phyloP scores from a whole-genome alignment of 2,797 vertebrate genomes.

The Peromyscus melanophrys region DNA sequence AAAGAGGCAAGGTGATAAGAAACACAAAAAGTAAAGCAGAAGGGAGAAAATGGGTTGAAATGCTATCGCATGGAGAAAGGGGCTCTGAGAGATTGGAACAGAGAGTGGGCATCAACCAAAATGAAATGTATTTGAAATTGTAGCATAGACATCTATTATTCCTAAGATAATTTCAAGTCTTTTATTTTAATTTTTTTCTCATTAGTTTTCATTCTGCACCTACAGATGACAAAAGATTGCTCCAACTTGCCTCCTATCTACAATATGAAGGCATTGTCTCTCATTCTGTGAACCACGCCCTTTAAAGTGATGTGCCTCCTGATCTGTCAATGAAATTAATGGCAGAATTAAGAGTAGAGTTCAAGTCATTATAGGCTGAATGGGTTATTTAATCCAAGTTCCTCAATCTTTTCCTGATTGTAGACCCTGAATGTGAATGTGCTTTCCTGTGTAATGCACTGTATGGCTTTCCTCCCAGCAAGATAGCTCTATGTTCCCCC shows the following conservation, averaged over 20 bases:
- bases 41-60: background rate
- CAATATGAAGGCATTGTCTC: background rate
- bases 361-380: background rate
- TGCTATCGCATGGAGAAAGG: background rate
- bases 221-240: background rate
- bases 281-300: background rate
- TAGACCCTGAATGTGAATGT: background rate
- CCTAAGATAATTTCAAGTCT: background rate
- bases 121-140: background rate
- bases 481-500: background rate
- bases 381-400: background rate
- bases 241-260: background rate
- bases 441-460: background rate
- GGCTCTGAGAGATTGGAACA: background rate
- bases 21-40: background rate
- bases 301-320: background rate
- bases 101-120: background rate
- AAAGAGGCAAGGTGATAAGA: background rate
- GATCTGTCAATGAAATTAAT: background rate
- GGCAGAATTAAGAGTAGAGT: background rate
- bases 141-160: background rate
- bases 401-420: background rate
- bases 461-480: background rate
- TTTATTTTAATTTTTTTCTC: background rate
- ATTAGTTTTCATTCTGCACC: background rate